phyloP scores from a whole-genome alignment of 2,888 invertebrate species.

The Cotesia congregata region DNA sequence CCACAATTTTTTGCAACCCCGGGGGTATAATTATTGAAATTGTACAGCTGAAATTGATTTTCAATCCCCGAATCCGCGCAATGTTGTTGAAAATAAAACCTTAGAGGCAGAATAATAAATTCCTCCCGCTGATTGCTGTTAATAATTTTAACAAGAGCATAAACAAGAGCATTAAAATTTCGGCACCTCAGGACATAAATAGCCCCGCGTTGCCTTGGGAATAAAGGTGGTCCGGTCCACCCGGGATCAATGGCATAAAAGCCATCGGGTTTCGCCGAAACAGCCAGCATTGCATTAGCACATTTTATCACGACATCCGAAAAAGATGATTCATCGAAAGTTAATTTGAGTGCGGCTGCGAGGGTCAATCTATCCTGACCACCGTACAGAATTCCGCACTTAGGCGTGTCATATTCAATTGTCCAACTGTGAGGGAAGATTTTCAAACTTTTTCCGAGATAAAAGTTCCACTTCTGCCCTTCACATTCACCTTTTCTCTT shows the following conservation, averaged over 20 bases:
- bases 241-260: conserved; percentile 63
- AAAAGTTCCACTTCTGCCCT: conserved; percentile 54
- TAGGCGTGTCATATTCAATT: conserved; percentile 54
- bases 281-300: conserved; percentile 54
- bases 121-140: conserved; percentile 62
- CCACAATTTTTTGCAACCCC: not conserved
- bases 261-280: conserved; percentile 54
- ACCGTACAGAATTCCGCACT: conserved; percentile 61
- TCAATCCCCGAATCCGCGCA: conserved; percentile 30
- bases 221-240: conserved; percentile 64
- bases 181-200: conserved; percentile 62
- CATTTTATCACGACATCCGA: conserved; percentile 57
- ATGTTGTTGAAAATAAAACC: conserved; percentile 47
- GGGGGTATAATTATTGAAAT: not conserved
- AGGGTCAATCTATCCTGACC: conserved; percentile 49
- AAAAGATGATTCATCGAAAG: conserved; percentile 51
- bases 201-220: conserved; percentile 58
- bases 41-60: not conserved
- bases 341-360: conserved; percentile 48
- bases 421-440: conserved; percentile 62
- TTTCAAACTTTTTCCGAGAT: conserved; percentile 56
- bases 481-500: conserved; percentile 44
- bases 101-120: conserved; percentile 58
- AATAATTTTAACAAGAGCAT: conserved; percentile 61
- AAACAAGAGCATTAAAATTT: conserved; percentile 58